Evolutionary conservation across 2,797 vertebrate genomes (phyloP).

Genomic region (Falco naumanni): DNA sequence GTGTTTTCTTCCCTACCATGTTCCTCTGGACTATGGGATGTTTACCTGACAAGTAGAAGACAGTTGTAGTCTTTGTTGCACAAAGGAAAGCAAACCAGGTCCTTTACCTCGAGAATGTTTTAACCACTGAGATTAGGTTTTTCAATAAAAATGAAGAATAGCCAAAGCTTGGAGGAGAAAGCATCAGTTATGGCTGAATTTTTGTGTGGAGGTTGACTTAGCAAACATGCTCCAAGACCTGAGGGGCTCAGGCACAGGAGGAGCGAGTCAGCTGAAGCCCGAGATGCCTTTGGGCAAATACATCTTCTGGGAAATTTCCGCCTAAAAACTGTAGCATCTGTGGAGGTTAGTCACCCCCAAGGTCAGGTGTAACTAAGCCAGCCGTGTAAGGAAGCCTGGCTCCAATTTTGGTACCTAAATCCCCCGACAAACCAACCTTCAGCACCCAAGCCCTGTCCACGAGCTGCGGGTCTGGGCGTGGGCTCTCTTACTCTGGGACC

Average conservation of each 20-base stretch:
- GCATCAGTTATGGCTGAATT: background rate
- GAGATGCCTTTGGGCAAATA: background rate
- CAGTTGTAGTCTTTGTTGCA: background rate
- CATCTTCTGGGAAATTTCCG: background rate
- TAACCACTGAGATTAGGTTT: background rate
- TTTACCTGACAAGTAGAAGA: constrained; percentile 14
- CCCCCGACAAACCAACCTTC: background rate
- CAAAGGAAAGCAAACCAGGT: background rate
- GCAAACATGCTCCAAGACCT: background rate
- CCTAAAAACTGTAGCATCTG: background rate
- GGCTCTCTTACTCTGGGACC: background rate
- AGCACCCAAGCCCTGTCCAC: rapidly evolving
- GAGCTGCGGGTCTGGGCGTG: rapidly evolving
- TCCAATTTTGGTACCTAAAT: background rate
- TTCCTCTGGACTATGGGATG: constrained; percentile 7
- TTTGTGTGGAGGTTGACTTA: background rate
- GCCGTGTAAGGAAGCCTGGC: background rate
- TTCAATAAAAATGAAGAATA: background rate
- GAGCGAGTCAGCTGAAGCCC: background rate
- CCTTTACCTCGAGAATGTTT: background rate
- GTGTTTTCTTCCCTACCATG: background rate
- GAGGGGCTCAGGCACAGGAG: rapidly evolving
- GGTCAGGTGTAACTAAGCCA: background rate
- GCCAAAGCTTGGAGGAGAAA: background rate
- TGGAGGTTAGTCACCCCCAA: background rate